phyloP scores from a whole-genome alignment of 2,888 invertebrate species.

The Eurois occulta region DNA sequence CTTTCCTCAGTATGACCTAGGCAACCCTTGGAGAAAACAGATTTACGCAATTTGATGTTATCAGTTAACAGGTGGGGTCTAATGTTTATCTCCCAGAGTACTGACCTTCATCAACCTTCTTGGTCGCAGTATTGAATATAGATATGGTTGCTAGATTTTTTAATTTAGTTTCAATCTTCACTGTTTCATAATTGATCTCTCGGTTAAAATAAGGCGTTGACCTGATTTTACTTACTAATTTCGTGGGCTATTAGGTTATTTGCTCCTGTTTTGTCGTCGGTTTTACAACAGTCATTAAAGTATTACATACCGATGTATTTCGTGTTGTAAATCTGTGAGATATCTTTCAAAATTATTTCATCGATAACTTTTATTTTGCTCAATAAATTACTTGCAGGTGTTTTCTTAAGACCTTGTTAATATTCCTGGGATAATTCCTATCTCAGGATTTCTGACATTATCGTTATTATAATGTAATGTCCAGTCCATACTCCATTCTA shows the following conservation, averaged over 20 bases:
- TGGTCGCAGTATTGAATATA: neutral
- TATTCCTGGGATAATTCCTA: conserved; percentile 41
- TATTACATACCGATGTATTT: neutral
- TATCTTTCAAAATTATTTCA: conserved; percentile 7
- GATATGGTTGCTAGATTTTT: neutral
- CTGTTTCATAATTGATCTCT: neutral
- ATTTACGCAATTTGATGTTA: conserved; percentile 55
- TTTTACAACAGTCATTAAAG: neutral
- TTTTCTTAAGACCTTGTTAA: conserved; percentile 18
- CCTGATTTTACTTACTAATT: neutral
- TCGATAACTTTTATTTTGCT: conserved; percentile 23
- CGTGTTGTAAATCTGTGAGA: neutral
- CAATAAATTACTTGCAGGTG: conserved; percentile 23
- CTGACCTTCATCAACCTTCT: conserved; percentile 4
- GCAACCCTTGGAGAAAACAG: conserved; percentile 59
- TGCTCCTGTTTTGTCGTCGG: neutral
- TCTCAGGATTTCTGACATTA: conserved; percentile 24
- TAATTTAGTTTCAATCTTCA: neutral
- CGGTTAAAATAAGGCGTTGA: neutral
- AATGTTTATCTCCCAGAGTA: conserved; percentile 25
- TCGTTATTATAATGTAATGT: conserved; percentile 38
- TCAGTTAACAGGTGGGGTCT: conserved; percentile 48
- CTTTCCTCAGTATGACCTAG: conserved; percentile 54
- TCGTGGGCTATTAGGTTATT: neutral
- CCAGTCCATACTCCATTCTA: conserved; percentile 43